These are phyloP conservation scores for Sinohyriopsis cumingii DNA, from an alignment of 2,888 invertebrate species.

Conservation along the genomic window DNA sequence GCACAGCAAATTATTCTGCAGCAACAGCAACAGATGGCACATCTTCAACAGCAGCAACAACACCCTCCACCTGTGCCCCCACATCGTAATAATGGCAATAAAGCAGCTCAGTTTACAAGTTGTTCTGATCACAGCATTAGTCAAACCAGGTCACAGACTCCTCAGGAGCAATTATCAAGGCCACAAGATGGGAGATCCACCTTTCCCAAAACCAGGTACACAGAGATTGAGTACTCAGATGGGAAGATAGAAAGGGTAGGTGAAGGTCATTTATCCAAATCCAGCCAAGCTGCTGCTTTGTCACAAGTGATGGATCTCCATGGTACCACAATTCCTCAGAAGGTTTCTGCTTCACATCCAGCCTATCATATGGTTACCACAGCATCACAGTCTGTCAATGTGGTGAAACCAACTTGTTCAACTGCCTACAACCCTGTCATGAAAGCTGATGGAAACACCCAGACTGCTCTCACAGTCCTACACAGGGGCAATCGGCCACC, in stretches of 20 bases:
- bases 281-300: constrained; percentile 29
- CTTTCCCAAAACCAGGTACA: constrained; percentile 41
- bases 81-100: constrained; percentile 32
- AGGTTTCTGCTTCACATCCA: constrained; percentile 28
- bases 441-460: constrained; percentile 59
- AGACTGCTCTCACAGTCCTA: constrained; percentile 59
- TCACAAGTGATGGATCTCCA: constrained; percentile 12
- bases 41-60: constrained; percentile 27
- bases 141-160: constrained; percentile 14
- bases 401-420: constrained; percentile 61
- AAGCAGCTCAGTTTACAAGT: constrained; percentile 14
- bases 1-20: constrained; percentile 14
- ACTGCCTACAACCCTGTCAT: constrained; percentile 37
- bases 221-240: constrained; percentile 50
- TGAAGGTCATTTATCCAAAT: constrained; percentile 45
- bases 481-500: constrained; percentile 49
- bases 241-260: constrained; percentile 47
- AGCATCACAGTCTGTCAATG: constrained; percentile 55
- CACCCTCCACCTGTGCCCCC: constrained; percentile 39
- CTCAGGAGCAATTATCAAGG: constrained; percentile 16
- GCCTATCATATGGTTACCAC: constrained; percentile 24
- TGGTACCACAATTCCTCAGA: constrained; percentile 11
- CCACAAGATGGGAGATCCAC: constrained; percentile 32
- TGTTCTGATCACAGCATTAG: constrained; percentile 9
- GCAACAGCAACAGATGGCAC: constrained; percentile 16